Base-by-base conservation (phyloP, 2,113 vertebrate genomes). In the Heterochromis multidens region DNA sequence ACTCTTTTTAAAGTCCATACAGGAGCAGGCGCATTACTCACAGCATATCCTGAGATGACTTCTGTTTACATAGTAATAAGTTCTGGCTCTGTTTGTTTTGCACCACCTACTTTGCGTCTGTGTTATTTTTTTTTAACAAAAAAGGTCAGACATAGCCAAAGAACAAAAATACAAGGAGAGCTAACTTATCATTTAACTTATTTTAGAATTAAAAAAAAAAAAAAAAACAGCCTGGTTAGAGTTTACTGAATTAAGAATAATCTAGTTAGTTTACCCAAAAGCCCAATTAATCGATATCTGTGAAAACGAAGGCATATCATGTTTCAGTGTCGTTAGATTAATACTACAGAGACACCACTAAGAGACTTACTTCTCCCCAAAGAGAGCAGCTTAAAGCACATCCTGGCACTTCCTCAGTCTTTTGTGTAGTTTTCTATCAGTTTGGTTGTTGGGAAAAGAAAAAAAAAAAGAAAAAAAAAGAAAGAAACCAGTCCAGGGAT, bases 101-200 rank as follows among this genome's bases (percentile, higher is more conserved):
- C 88, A 80, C 82, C 87, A 17, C 81, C 83, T 87, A 52, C 81
- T 92, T 91, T 81, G 87, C 52, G 81, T 29, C 21, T 77, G 35
- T 79, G 6, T 84, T 84, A 61, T 81, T 74, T 74, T 54, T 31
- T 57, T 1, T 2, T 21, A 2, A 14, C 72, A 79, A 49, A 84
- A 88, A 93, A 91, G 91, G 92, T 96, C 91, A 72, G 90, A 91
- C 85, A 74, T 91, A 95, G 95, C 96, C 96, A 95, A 95, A 95
- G 95, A 95, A 93, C 90, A 94, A 93, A 80, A 80, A 88, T 17
- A 60, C 72, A 82, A 84, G 79, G 76, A 88, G 77, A 84, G 87
- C 65, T 87, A 87, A 88, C 58, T 77, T 91, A 87, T 84, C 77
- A 49, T 79, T 86, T 85, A 40, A 87, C 67, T 77, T 87, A 63